Base-by-base conservation (phyloP, 2,113 vertebrate species). In the Oenanthe oenanthe region DNA sequence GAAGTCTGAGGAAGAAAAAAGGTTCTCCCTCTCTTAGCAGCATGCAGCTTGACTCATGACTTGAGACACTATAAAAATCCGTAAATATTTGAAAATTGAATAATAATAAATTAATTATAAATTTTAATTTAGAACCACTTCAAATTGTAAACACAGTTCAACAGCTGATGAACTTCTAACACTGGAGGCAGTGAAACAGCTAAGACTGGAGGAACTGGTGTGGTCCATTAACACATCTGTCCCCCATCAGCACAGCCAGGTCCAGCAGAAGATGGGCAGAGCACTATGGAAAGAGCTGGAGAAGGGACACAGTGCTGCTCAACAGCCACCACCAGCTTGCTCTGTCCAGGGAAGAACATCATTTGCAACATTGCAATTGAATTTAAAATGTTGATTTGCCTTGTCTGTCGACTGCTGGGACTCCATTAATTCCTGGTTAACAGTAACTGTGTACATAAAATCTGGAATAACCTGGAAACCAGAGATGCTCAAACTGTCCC, bases 321-420 rank as follows among this genome's bases (percentile, higher is more conserved):
- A 24, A 31, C 26, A 66, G 61, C 74, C 63, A 72, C 67, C 68
- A 58, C 26, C 1, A 5, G 13, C 14, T 78, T 28, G 2, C 65
- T 51, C 78, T 61, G 88, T 65, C 83, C 81, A 82, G 85, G 75
- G 82, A 65, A 32, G 92, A 94, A 60, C 77, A 88, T 81, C 47
- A 32, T 25, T 78, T 9, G 73, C 72, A 60, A 86, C 67, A 73
- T 28, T 76, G 80, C 92, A 92, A 95, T 29, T 94, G 88, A 92
- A 97, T 93, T 92, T 17, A 84, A 88, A 95, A 88, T 6, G 57
- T 51, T 31, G 6, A 91, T 96, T 95, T 92, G 93, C 89, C 78
- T 85, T 22, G 62, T 95, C 80, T 1, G 26, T 63, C 56, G 45
- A 91, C 60, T 66, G 83, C 73, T 82, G 85, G 60, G 80, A 92